A percentile compares a stretch with the other conserved stretches of the same genome.
phyloP scores from a whole-genome alignment of 2,797 vertebrate genomes.

The Spatula clypeata region DNA sequence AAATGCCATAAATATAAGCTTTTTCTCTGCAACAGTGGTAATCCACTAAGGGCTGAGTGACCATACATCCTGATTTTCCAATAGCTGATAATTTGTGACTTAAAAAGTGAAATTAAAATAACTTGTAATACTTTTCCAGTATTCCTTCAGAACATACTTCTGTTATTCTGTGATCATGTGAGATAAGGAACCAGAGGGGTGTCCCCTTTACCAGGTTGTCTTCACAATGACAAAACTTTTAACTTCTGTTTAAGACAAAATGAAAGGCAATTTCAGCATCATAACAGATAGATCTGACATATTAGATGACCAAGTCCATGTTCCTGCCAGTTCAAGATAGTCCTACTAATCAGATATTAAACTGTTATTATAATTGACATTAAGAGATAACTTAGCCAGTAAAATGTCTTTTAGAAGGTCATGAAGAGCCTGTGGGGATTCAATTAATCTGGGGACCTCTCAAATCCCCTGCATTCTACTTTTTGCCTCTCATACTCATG shows the following conservation, averaged over 20 bases:
- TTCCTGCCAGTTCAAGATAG: conserved; percentile 2
- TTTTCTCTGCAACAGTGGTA: background rate
- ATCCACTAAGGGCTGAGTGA: background rate
- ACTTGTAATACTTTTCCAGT: background rate
- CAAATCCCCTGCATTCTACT: background rate
- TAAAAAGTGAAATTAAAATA: background rate
- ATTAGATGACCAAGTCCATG: background rate
- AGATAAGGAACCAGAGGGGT: background rate
- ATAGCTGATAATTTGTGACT: background rate
- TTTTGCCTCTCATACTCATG: background rate
- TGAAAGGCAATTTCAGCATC: background rate
- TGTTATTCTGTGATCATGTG: background rate
- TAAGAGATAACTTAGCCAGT: conserved; percentile 23
- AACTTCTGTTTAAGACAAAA: background rate
- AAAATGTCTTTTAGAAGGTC: conserved; percentile 52
- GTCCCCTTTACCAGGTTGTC: background rate
- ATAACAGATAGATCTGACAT: background rate
- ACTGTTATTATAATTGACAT: conserved; percentile 1
- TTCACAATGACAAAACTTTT: background rate
- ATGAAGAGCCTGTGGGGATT: conserved; percentile 29
- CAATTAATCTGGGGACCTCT: background rate
- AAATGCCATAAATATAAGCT: background rate
- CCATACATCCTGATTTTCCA: background rate
- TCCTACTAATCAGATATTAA: conserved; percentile 52
- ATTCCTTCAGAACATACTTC: background rate